Percentiles rank a stretch among this genome's conserved stretches.
Conservation (phyloP, 1,140 invertebrate genomes). For the Brachionus manjavacas region DNA sequence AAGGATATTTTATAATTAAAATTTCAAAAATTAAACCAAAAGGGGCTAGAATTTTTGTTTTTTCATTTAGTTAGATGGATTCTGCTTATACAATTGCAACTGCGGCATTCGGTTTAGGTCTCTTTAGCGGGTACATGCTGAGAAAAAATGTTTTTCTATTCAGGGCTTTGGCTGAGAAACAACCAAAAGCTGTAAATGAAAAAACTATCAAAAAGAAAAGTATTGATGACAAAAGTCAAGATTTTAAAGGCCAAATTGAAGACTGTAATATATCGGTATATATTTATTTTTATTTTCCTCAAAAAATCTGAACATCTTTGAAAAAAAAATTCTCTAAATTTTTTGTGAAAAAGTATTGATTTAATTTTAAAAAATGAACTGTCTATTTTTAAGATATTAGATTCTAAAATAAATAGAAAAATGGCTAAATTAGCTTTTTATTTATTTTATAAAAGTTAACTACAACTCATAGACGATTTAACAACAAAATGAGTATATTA, state of each 20-base stretch:
- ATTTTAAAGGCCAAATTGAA: background rate
- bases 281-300: too few species aligned
- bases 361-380: too few species aligned
- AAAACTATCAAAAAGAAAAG: background rate
- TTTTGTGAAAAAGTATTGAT: too few species aligned
- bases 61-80: background rate
- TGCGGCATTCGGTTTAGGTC: background rate
- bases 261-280: background rate
- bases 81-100: background rate
- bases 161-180: background rate
- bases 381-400: too few species aligned
- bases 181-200: background rate
- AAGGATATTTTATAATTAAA: background rate
- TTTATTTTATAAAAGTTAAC: too few species aligned
- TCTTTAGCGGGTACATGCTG: background rate
- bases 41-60: background rate
- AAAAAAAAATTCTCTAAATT: too few species aligned
- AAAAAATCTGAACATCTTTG: too few species aligned
- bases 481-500: too few species aligned
- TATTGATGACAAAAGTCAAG: background rate
- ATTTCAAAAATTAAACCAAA: too few species aligned
- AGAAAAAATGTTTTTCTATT: conserved; percentile 13
- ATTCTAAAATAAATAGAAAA: too few species aligned
- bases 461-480: too few species aligned
- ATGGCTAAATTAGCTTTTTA: too few species aligned